These are phyloP conservation scores for Calliopum simillimum DNA, from an alignment of 2,888 invertebrate genomes.

Conservation along the genomic window DNA sequence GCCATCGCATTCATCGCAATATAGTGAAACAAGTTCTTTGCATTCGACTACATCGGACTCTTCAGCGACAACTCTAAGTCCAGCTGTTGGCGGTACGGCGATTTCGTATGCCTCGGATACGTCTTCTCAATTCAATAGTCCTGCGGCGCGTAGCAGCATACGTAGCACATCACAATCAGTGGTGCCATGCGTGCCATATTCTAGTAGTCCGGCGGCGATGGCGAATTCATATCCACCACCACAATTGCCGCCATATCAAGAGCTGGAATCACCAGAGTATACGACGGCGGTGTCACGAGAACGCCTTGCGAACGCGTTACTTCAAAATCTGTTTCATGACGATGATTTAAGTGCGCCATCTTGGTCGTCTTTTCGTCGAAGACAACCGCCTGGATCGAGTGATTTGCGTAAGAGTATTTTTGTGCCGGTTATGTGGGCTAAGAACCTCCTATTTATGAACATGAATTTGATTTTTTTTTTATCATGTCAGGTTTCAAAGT, in stretches of 20 bases:
- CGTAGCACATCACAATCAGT: conserved; percentile 54
- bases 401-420: conserved; percentile 57
- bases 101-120: conserved; percentile 54
- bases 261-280: conserved; percentile 56
- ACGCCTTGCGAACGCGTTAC: not conserved
- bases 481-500: too few relatives aligned
- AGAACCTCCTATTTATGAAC: not conserved
- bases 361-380: conserved; percentile 35
- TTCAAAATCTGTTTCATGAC: not conserved
- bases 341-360: conserved; percentile 39
- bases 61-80: conserved; percentile 61
- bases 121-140: conserved; percentile 59
- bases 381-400: conserved; percentile 49
- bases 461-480: too few relatives aligned
- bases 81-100: conserved; percentile 55
- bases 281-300: conserved; percentile 52
- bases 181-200: conserved; percentile 62
- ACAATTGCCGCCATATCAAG: conserved; percentile 54
- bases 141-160: conserved; percentile 57
- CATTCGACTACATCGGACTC: conserved; percentile 64
- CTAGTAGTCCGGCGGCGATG: conserved; percentile 60
- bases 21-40: conserved; percentile 62
- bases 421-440: not conserved
- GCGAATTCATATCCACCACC: conserved; percentile 64
- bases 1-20: conserved; percentile 62